Base-by-base conservation (phyloP, 2,797 vertebrate species). In the Smutsia temminckii region DNA sequence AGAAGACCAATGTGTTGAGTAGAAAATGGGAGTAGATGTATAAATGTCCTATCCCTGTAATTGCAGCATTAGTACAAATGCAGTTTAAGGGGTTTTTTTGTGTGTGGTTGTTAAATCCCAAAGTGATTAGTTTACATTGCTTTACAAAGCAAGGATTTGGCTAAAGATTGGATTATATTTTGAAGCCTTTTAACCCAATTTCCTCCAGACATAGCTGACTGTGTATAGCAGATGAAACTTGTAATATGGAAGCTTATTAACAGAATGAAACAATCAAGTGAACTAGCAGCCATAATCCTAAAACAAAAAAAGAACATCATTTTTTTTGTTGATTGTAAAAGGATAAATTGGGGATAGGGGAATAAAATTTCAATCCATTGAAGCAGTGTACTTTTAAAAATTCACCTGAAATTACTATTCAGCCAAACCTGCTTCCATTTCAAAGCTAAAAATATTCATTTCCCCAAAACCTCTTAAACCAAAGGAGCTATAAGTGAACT, bases 321-420 rank as follows among this genome's bases (percentile, higher is more conserved):
- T 87, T 83, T 85, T 97, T 91, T 96, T 86, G 80, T 96, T 94
- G 93, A 96, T 90, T 96, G 11, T 94, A 83, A 96, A 96, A 85
- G 74, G 11, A 57, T 91, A 85, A 96, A 1, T 57, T 86, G 64
- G 83, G 27, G 49, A 18, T 71, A 3, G 9, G 23, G 14, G 59
- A 88, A 83, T 94, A 85, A 95, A 83, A 72, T 92, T 91, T 95
- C 51, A 84, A 34, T 78, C 85, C 66, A 6, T 79, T 29, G n/a
- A 94, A 49, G 11, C 72, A 88, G 6, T 69, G 7, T 42, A 25
- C 34, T 89, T 32, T 75, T 91, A 90, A 88, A 86, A 85, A 87
- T 81, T 92, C 68, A 93, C 29, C 40, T 49, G 80, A 90, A 93
- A 69, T 92, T 92, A 64, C 61, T 87, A 27, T 77, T 90, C 68